Evolutionary conservation across 2,888 invertebrate species (phyloP), one percentile per base, ranked within the genome.

Genomic region (Cyrtodaria siliqua): DNA sequence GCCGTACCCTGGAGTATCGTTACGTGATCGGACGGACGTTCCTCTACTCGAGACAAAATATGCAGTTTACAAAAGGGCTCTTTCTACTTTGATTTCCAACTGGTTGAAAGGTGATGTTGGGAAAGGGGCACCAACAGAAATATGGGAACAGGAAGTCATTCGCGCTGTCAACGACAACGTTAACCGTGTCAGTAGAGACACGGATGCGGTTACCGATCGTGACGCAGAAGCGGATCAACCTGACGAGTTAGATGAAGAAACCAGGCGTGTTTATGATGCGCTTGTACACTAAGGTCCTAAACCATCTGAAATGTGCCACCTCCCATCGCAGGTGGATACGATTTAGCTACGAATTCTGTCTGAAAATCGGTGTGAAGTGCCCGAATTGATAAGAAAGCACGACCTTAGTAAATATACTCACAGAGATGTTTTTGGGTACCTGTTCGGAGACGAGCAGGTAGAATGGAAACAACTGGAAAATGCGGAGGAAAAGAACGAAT

Each of bases 391-490:
- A 3, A 23, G 55, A n/a, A 57, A 29, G 20, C 80, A 81, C 38
- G 80, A 81, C 44, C 44, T 81, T 2, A 77, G 74, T 49, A 81
- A 81, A 42, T 81, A 70, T 27, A 70, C 73, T 0, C 77, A 73
- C 20, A 49, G 57, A 20, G 80, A 81, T 53, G 56, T 68, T 2
- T 70, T 77, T 2, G 80, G 80, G 8, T 81, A 81, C 1, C 77
- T 81, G 80, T 81, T 81, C 63, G 74, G 70, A 2, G 71, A 70
- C 44, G 73, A 70, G 3, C 61, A 62, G 12, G 27, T 42, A 2
- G 53, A 52, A n/a, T 74, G 50, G 50, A 70, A 57, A 44, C 29
- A 57, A 8, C 70, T 81, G 9, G 68, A 62, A 27, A 47, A 33
- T 1, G 57, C 44, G n/a, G 59, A 62, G 1, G 80, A 81, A 38